Conservation (phyloP, 2,113 vertebrate genomes). For the Agelaius phoeniceus region DNA sequence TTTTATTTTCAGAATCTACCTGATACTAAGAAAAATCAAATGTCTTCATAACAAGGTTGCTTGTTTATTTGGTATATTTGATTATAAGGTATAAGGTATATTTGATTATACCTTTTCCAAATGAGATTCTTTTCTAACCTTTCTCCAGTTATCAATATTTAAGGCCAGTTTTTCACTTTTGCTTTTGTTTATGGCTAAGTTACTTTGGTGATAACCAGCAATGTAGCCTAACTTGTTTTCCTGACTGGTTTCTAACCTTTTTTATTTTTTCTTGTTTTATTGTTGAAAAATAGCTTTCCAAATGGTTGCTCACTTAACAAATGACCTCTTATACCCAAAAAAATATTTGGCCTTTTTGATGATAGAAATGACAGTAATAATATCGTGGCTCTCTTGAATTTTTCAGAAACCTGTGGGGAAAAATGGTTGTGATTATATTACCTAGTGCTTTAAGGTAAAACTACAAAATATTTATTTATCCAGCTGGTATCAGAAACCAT, state of each 20-base stretch:
- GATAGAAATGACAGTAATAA: neutral
- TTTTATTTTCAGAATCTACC: neutral
- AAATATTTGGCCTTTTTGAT: neutral
- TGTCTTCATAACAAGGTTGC: neutral
- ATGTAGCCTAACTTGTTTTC: neutral
- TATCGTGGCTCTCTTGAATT: neutral
- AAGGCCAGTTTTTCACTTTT: neutral
- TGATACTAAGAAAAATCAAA: neutral
- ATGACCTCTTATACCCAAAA: neutral
- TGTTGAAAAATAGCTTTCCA: neutral
- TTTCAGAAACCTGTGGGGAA: neutral
- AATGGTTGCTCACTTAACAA: neutral
- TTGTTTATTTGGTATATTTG: too few species aligned
- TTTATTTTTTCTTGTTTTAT: neutral
- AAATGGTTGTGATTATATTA: neutral
- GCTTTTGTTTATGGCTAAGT: neutral
- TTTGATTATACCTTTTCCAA: neutral
- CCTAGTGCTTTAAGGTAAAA: neutral
- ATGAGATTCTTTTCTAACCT: neutral
- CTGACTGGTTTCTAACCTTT: neutral
- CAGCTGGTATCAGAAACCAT: neutral
- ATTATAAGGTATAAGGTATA: too few species aligned
- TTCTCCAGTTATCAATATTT: neutral
- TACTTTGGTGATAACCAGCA: neutral
- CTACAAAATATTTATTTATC: neutral